Base-by-base conservation (phyloP, 1,140 invertebrate species). In the Pseudomyrmex pallidus region DNA sequence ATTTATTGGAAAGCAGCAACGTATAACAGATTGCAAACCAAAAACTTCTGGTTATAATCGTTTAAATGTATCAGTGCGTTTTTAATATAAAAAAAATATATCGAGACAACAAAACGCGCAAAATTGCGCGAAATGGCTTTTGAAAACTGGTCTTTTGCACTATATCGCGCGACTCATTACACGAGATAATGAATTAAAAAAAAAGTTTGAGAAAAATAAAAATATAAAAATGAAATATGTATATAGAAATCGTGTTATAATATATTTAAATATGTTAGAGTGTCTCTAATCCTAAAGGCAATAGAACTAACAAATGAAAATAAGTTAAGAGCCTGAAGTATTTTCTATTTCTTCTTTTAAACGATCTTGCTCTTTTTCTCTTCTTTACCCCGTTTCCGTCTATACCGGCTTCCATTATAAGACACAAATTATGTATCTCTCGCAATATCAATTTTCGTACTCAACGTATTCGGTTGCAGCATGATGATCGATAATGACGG, bases 401-500 rank as follows among this genome's bases (percentile, higher is more conserved):
- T 7, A 25, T 61, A n/a, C n/a, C 22, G 56, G 13, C 25, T 76
- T 12, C n/a, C 74, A 66, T 66, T 61, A 35, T 63, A 25, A 73
- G 57, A 72, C 68, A 83, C 44, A 73, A 87, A 86, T 86, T 86
- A 57, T 70, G 57, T 48, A 54, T 52, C 87, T 46, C 25, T 46
- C 25, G 83, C 73, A 85, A 83, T 87, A 90, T 90, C 86, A 90
- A 90, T 89, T 87, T 74, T 74, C 62, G 56, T 15, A 44, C 13
- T 5, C 35, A 50, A 48, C 76, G 44, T 70, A 66, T 72, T 85
- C 74, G 87, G 70, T 70, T 54, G 56, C 22, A 20, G 46, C 44
- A 15, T 61, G 85, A 90, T 89, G 84, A 82, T 82, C 83, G 73
- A 83, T 90, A 90, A 90, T 90, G 74, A 89, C 44, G 78, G 88